Base-by-base conservation (phyloP, 2,797 vertebrate genomes). In the Mergus octosetaceus region DNA sequence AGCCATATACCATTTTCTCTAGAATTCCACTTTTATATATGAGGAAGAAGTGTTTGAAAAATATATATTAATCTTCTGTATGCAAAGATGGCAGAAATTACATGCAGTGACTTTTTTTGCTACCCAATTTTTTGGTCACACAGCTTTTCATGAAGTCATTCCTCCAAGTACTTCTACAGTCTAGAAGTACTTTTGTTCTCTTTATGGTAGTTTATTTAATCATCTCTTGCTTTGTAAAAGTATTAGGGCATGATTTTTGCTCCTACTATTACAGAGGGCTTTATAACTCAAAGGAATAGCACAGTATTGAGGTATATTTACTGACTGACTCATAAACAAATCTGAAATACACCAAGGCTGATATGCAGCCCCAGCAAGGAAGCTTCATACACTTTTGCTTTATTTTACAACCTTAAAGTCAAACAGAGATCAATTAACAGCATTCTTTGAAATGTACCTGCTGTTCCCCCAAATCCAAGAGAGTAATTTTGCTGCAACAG, bases 1-100 rank as follows among this genome's bases (percentile, higher is more conserved):
- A 93, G 75, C 85, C 68, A 72, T 47, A 58, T 71, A 82, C 19
- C 14, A 36, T 93, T 94, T 95, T 89, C 51, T 87, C 75, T 92
- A 75, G 69, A 89, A 85, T 78, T 85, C 27, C 10, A 25, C 70
- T 90, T 87, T 45, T 78, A 72, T 72, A 24, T 73, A 20, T 47
- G 69, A 61, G 0, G 0, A 60, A 43, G 80, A 92, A 57, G 36
- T 10, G 9, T 82, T 85, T 92, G 47, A 83, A 86, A 83, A 84
- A 58, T 49, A 69, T 54, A 69, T 7, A 7, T 69, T 87, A 51
- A 36, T 80, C 22, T 85, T 90, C 61, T 90, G 6, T 72, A 87
- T 77, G 65, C 38, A 89, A 36, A 85, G 30, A 54, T 25, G 47
- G 28, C 53, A 94, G 86, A 82, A 80, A 69, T 75, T 22, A 16